Evolutionary conservation across 2,113 vertebrate species (phyloP).

Genomic region (Lamprotornis superbus): DNA sequence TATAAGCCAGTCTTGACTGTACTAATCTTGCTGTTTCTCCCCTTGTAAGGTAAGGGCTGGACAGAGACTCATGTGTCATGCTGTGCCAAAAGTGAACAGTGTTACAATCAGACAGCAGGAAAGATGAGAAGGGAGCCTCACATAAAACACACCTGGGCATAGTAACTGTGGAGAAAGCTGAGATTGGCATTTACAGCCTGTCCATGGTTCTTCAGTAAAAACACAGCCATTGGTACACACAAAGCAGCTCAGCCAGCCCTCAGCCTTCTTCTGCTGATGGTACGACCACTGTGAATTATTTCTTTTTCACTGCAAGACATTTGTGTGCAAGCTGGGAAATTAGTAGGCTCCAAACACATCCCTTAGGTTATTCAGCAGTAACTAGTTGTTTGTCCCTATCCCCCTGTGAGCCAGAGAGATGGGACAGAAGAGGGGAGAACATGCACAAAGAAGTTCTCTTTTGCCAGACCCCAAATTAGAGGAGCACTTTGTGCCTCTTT

Average conservation of each 20-base stretch:
- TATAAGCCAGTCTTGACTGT: neutral
- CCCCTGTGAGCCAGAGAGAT: neutral
- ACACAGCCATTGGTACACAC: neutral
- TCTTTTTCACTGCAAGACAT: neutral
- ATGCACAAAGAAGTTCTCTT: neutral
- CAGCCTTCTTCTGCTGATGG: neutral
- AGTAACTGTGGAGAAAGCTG: neutral
- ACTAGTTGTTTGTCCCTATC: neutral
- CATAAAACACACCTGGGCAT: neutral
- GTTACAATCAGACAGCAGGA: neutral
- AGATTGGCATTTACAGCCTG: neutral
- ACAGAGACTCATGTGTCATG: neutral
- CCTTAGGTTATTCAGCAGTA: neutral
- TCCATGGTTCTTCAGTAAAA: neutral
- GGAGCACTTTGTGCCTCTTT: accelerated
- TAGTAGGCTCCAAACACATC: neutral
- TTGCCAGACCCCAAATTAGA: neutral
- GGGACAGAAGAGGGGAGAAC: neutral
- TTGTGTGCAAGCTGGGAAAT: neutral
- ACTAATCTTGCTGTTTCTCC: neutral
- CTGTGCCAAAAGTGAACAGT: neutral
- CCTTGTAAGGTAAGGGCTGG: neutral
- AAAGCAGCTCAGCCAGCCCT: neutral
- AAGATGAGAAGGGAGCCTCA: neutral
- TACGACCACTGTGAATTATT: neutral